Evolutionary conservation across 2,797 vertebrate species (phyloP).

Genomic region (Sciurus vulgaris): DNA sequence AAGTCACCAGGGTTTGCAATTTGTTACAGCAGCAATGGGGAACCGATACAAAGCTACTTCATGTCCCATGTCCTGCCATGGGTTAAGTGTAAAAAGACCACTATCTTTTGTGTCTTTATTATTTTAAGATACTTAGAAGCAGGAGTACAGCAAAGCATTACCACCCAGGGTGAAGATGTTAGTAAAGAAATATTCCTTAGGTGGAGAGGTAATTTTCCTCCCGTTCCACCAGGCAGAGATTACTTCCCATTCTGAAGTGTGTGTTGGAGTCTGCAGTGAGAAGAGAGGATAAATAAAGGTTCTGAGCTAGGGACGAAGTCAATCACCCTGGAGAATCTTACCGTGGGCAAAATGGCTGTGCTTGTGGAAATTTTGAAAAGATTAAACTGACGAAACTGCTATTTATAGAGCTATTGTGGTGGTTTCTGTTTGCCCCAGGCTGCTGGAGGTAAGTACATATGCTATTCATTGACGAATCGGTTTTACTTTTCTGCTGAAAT

Average conservation of each 20-base stretch:
- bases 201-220: conserved; percentile 38
- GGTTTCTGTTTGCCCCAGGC: conserved; percentile 78
- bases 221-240: not conserved
- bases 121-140: conserved; percentile 27
- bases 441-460: conserved; percentile 79
- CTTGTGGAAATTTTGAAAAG: conserved; percentile 81
- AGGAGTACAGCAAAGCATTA: not conserved
- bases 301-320: conserved; percentile 31
- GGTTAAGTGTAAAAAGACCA: not conserved
- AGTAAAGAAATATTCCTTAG: conserved; percentile 33
- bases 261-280: conserved; percentile 15
- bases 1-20: not conserved
- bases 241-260: conserved; percentile 15
- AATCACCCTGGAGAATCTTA: conserved; percentile 75
- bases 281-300: conserved; percentile 42
- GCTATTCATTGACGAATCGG: conserved; percentile 74
- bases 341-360: conserved; percentile 77
- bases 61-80: not conserved
- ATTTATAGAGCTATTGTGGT: conserved; percentile 80
- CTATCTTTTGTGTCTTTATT: conserved; percentile 30
- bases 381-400: conserved; percentile 78
- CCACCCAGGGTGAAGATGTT: not conserved
- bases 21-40: not conserved
- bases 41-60: not conserved
- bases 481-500: conserved; percentile 65